Conservation (phyloP, 2,888 invertebrate genomes). For the Auanema freiburgensis region DNA sequence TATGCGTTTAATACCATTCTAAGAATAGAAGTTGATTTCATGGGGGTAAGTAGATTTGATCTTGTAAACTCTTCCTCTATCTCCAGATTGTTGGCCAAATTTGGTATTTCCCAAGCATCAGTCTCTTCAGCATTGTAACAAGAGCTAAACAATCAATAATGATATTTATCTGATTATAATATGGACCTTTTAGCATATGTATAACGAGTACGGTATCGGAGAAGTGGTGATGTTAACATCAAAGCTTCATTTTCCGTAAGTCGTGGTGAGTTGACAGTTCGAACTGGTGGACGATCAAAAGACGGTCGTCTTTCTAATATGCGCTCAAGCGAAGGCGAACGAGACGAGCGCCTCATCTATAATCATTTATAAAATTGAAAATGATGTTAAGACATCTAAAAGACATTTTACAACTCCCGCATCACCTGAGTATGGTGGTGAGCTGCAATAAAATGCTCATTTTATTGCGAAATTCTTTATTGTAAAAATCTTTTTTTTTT, state of each 20-base stretch:
- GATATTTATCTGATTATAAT: too few species aligned
- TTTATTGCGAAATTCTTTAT: too few species aligned
- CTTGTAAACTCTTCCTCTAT: background rate
- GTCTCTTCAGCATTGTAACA: conserved; percentile 21
- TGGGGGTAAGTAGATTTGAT: too few species aligned
- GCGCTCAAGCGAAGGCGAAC: conserved; percentile 20
- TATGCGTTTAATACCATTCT: too few species aligned
- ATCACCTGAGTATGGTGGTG: too few species aligned
- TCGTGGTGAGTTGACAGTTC: conserved; percentile 15
- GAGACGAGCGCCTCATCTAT: background rate
- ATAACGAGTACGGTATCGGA: conserved; percentile 13
- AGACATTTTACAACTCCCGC: too few species aligned
- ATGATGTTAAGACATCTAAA: too few species aligned
- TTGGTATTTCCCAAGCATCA: conserved; percentile 39
- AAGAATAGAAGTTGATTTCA: too few species aligned
- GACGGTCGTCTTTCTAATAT: conserved; percentile 17
- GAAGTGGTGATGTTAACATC: conserved; percentile 16
- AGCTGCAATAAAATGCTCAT: too few species aligned
- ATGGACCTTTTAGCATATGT: background rate
- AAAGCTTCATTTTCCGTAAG: conserved; percentile 23
- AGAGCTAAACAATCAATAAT: conserved; percentile 6
- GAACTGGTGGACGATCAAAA: conserved; percentile 19
- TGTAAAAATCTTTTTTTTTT: too few species aligned
- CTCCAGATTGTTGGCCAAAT: conserved; percentile 22
- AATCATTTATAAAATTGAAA: too few species aligned